Conservation (phyloP, 1,140 invertebrate species). For the Meloidogyne exigua region DNA sequence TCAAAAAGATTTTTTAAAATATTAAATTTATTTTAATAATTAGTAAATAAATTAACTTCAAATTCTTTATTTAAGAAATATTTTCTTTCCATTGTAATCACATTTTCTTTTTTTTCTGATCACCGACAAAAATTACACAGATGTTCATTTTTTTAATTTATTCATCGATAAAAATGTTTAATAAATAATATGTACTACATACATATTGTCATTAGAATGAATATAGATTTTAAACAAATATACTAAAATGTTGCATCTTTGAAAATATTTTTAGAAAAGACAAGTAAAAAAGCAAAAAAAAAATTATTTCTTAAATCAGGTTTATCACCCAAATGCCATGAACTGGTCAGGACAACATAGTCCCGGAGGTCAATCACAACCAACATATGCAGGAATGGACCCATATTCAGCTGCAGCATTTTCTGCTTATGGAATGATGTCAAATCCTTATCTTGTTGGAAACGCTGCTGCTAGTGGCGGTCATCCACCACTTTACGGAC, state of each 20-base stretch:
- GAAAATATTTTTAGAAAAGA: neutral
- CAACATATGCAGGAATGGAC: neutral
- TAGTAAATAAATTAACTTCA: no score
- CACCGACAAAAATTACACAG: neutral
- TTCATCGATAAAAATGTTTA: neutral
- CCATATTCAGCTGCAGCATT: neutral
- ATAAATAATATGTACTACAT: no score
- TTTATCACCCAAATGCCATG: neutral
- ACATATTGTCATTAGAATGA: no score
- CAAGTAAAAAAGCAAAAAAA: neutral
- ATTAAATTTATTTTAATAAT: no score
- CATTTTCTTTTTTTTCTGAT: neutral
- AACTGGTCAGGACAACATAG: neutral
- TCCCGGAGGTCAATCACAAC: neutral
- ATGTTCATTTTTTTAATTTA: conserved; percentile 5
- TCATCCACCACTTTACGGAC: neutral
- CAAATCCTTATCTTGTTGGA: neutral
- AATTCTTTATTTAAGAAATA: no score
- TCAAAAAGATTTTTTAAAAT: no score
- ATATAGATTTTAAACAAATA: no score
- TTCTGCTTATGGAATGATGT: neutral
- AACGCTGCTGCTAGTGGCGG: neutral
- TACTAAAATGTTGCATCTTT: neutral
- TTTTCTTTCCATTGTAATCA: neutral
- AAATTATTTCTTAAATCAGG: neutral